Evolutionary conservation across 2,888 invertebrate genomes (phyloP).

Genomic region (Augochlorella aurata): DNA sequence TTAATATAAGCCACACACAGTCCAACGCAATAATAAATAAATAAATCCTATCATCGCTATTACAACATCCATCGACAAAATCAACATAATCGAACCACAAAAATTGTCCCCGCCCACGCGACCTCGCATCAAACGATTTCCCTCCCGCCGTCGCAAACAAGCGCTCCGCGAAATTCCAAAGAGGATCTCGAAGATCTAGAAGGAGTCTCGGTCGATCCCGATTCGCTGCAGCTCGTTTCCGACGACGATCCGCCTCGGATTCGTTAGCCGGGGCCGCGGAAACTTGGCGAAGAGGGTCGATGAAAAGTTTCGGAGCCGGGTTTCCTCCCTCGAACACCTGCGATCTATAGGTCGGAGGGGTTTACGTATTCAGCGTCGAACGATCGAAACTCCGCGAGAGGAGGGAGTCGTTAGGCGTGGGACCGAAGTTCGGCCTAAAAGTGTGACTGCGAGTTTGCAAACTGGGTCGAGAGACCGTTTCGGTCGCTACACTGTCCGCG

Average conservation of each 20-base stretch:
- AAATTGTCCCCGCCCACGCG: too few relatives aligned
- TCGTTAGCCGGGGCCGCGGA: slow-evolving; percentile 25
- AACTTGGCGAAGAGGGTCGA: slow-evolving; percentile 53
- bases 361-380: not conserved
- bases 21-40: too few relatives aligned
- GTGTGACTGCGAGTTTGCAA: slow-evolving; percentile 1
- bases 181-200: not conserved
- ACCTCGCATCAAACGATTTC: not conserved
- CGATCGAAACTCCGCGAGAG: slow-evolving; percentile 7
- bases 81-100: too few relatives aligned
- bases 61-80: too few relatives aligned
- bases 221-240: slow-evolving; percentile 8
- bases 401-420: not conserved
- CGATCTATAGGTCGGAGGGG: slow-evolving; percentile 1
- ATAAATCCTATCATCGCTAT: too few relatives aligned
- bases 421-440: slow-evolving; percentile 5
- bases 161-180: too few relatives aligned
- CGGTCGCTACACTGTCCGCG: not conserved
- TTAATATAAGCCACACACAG: too few relatives aligned
- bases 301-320: slow-evolving; percentile 43
- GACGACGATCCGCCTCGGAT: not conserved
- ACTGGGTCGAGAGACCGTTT: slow-evolving; percentile 10
- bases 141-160: not conserved
- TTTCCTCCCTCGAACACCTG: slow-evolving; percentile 27
- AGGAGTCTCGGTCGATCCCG: not conserved